These are phyloP conservation scores for Otocyon megalotis DNA, from an alignment of 2,113 vertebrate genomes.

Conservation along the genomic window DNA sequence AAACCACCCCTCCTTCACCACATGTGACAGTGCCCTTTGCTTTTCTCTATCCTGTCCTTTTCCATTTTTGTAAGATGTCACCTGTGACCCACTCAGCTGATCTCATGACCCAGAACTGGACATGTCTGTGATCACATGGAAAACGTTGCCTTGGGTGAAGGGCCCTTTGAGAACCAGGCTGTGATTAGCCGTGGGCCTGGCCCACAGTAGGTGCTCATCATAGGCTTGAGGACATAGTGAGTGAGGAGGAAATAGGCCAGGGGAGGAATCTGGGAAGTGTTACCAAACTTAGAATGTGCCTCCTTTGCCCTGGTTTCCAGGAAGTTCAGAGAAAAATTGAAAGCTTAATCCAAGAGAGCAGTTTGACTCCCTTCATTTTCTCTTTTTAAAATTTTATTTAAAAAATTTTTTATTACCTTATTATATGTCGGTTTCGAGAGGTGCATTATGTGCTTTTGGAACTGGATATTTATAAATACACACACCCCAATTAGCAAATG, in stretches of 20 bases:
- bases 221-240: neutral
- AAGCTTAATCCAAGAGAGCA: neutral
- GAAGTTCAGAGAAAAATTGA: neutral
- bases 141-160: neutral
- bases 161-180: neutral
- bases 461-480: neutral
- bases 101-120: neutral
- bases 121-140: neutral
- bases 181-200: neutral
- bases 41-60: neutral
- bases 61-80: neutral
- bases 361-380: neutral
- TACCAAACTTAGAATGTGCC: neutral
- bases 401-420: neutral
- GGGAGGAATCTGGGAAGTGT: neutral
- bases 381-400: neutral
- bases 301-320: neutral
- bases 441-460: neutral
- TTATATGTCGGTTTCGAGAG: neutral
- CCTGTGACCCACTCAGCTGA: neutral
- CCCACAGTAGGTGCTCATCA: neutral
- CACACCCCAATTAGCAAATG: neutral
- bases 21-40: neutral
- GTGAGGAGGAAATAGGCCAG: neutral
- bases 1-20: neutral